Base-by-base conservation (phyloP, 2,113 vertebrate species). In the Ceratotherium simum region DNA sequence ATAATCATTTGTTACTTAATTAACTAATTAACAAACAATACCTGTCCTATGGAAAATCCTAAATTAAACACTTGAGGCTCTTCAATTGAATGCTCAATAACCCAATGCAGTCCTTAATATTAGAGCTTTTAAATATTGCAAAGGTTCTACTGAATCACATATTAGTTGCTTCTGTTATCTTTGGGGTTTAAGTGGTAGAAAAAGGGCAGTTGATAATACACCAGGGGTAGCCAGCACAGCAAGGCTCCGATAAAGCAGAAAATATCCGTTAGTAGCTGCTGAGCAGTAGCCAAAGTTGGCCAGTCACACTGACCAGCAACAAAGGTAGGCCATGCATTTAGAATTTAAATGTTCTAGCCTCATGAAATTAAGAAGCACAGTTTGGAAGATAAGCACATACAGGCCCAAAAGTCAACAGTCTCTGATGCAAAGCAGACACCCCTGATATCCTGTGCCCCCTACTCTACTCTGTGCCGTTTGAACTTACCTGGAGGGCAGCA, bases 21-120 rank as follows among this genome's bases (percentile, higher is more conserved):
- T 98, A 98, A 96, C 97, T 98, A 98, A 98, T 98, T 98, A 98
- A 97, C 97, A 98, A 98, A 98, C 88, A 98, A 98, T 98, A 98
- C 97, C 97, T 98, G 96, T 98, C 96, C 96, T 98, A 91, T 98
- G 97, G 92, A 98, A 98, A 98, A 98, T 97, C 95, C 95, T 96
- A 97, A 98, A 98, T 98, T 98, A 98, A 98, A 96, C 97, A 98
- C 98, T 98, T 94, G 97, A 97, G 97, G 90, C 88, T 87, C 78
- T 95, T 97, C 97, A 98, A 98, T 72, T 97, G 97, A 98, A 98
- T 94, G 94, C 80, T 96, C 95, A 98, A 94, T 97, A 98, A 97
- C 92, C 96, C 95, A 97, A 96, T 96, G 92, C 56, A 82, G 76
- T 60, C 78, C 56, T 97, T 97, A 97, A 96, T 98, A 95, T 96